Evolutionary conservation across 64 coral and sea anemone genomes (phyloP).

Genomic region (Dendrophyllia cribrosa): DNA sequence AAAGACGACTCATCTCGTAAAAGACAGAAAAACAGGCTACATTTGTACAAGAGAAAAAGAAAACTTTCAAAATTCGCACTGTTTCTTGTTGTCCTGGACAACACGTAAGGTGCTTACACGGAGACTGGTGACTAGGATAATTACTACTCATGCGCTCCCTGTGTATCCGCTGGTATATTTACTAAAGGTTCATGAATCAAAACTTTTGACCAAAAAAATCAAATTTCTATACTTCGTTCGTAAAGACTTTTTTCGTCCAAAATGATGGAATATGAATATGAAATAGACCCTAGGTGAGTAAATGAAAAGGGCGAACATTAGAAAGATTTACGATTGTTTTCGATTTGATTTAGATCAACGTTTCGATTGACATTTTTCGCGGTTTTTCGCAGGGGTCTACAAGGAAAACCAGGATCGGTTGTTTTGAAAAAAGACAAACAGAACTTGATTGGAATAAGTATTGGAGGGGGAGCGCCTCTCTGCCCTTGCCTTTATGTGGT

Average conservation of each 20-base stretch:
- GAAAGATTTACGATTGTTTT: not conserved
- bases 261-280: conserved; percentile 99
- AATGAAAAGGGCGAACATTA: not conserved
- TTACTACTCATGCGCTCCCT: conserved; percentile 17
- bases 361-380: not conserved
- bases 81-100: conserved; percentile 93
- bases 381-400: conserved; percentile 76
- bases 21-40: conserved; percentile 27
- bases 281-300: conserved; percentile 92
- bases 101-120: conserved; percentile 42
- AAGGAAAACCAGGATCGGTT: conserved; percentile 92
- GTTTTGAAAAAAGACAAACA: conserved; percentile 97
- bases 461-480: conserved; percentile 95
- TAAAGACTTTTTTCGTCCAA: conserved; percentile 22
- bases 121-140: conserved; percentile 21
- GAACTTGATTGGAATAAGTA: conserved; percentile 97
- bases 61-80: conserved; percentile 64
- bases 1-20: conserved; percentile 96
- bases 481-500: conserved; percentile 98
- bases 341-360: not conserved
- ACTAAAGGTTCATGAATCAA: conserved; percentile 52
- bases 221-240: not conserved
- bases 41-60: conserved; percentile 19
- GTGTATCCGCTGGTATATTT: not conserved
- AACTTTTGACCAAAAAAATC: conserved; percentile 12